Conservation (phyloP, 2,797 vertebrate species). For the Pantherophis alleghaniensis region DNA sequence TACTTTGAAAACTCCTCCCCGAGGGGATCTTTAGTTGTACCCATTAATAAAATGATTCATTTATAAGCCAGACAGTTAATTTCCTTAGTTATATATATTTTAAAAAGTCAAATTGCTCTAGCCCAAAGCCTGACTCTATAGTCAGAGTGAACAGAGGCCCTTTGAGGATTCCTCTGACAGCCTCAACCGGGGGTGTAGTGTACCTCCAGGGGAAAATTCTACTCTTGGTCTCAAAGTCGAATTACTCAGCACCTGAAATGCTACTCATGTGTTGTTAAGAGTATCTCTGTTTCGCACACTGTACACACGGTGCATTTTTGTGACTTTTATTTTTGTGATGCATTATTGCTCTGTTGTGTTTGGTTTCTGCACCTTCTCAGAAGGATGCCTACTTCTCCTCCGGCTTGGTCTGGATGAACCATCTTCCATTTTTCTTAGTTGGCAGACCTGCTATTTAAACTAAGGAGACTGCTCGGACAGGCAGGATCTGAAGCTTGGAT, state of each 20-base stretch:
- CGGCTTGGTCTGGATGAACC: background rate
- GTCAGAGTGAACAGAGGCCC: background rate
- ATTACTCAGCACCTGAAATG: background rate
- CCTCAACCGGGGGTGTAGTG: background rate
- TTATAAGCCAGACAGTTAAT: conserved; percentile 23
- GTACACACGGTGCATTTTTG: background rate
- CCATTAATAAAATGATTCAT: conserved; percentile 21
- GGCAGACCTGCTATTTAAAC: background rate
- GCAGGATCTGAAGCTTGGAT: background rate
- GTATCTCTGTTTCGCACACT: background rate
- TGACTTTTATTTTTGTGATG: background rate
- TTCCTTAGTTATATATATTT: background rate
- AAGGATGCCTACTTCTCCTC: background rate
- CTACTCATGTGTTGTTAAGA: background rate
- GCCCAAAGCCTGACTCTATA: background rate
- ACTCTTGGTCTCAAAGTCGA: background rate
- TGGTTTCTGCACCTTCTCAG: background rate
- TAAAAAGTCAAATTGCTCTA: background rate
- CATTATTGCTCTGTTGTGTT: background rate
- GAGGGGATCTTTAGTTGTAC: background rate
- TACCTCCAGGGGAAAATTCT: background rate
- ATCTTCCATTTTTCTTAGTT: background rate
- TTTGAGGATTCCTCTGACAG: background rate
- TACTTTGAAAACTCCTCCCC: no score
- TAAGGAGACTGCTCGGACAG: background rate